phyloP scores from a whole-genome alignment of 1,140 invertebrate species.

The Neotoxoptera formosana region DNA sequence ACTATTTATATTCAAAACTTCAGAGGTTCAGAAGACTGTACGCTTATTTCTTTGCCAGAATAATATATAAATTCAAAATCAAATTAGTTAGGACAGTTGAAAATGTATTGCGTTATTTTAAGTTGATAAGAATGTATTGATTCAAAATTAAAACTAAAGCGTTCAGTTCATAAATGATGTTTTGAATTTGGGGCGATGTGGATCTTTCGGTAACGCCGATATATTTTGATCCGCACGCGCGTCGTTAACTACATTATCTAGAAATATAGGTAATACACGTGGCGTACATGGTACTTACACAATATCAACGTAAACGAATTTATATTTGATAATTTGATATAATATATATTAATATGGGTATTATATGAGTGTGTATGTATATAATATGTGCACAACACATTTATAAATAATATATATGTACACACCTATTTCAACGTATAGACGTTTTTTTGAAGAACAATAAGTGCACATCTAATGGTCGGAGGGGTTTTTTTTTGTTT shows the following conservation, averaged over 20 bases:
- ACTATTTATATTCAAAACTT: too few species aligned
- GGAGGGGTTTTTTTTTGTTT: conserved; percentile 30
- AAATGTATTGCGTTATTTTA: neutral
- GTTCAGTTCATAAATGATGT: neutral
- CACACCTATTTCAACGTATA: neutral
- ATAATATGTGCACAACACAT: neutral
- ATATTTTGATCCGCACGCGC: neutral
- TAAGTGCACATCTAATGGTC: conserved; percentile 49
- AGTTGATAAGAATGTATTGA: neutral
- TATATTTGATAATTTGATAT: neutral
- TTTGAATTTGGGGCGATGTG: neutral
- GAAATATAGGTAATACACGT: neutral
- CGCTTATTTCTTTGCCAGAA: neutral
- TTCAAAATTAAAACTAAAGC: neutral
- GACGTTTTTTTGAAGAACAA: conserved; percentile 53
- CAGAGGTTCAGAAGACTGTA: too few species aligned
- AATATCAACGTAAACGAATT: neutral
- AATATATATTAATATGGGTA: neutral
- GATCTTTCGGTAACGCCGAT: neutral
- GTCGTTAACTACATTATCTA: neutral
- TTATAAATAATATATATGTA: neutral
- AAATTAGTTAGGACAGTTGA: neutral
- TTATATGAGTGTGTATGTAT: neutral
- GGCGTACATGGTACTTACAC: neutral
- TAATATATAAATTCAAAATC: neutral